A percentile compares a stretch with the other conserved stretches of the same genome.
Evolutionary conservation across 92 coral and sea anemone genomes (phyloP).

Genomic region (Nematostella vectensis): DNA sequence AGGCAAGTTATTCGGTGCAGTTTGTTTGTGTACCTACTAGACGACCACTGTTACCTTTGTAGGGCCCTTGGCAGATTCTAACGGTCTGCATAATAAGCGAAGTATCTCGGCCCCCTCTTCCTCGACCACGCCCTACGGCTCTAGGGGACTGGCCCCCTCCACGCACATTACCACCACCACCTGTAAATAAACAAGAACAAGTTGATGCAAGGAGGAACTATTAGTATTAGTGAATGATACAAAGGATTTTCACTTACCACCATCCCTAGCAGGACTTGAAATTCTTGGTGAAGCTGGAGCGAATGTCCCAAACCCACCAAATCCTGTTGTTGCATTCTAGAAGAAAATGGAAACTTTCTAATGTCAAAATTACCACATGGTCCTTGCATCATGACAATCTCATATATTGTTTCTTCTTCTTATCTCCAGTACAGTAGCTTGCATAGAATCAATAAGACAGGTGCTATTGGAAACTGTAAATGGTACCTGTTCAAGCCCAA

Average conservation of each 20-base stretch:
- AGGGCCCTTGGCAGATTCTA: slow-evolving; percentile 92
- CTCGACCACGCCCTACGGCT: slow-evolving; percentile 90
- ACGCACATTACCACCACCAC: slow-evolving; percentile 59
- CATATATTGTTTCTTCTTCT: slow-evolving; percentile 1
- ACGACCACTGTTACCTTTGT: slow-evolving; percentile 97
- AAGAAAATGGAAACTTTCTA: neutral
- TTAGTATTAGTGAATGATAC: neutral
- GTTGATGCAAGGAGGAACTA: neutral
- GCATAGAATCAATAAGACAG: no score
- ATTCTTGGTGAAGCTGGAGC: slow-evolving; percentile 95
- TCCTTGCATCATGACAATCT: neutral
- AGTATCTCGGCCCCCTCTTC: slow-evolving; percentile 83
- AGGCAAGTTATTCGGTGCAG: no score
- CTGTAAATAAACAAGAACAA: neutral
- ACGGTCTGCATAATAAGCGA: slow-evolving; percentile 86
- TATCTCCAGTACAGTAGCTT: no score
- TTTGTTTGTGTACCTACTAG: no score
- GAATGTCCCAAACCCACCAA: slow-evolving; percentile 83
- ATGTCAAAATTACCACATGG: no score
- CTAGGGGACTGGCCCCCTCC: slow-evolving; percentile 61
- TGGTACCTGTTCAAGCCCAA: no score
- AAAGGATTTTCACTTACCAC: slow-evolving; percentile 43
- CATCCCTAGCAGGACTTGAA: slow-evolving; percentile 90
- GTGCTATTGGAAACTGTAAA: no score
- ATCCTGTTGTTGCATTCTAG: slow-evolving; percentile 62